Evolutionary conservation across 2,797 vertebrate genomes (phyloP).

Genomic region (Novumbra hubbsi): DNA sequence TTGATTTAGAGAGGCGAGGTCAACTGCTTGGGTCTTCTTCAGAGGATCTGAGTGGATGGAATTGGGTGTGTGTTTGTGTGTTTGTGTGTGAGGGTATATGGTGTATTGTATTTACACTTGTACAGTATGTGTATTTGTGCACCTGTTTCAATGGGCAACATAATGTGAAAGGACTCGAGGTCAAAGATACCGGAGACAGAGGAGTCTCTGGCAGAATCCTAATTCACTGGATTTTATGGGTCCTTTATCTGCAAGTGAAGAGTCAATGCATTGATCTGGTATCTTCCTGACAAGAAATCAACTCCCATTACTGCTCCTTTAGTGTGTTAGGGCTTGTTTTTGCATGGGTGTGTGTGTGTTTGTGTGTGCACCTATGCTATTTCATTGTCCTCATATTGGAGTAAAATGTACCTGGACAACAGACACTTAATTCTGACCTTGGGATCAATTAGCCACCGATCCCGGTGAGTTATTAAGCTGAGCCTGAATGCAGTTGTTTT

Average conservation of each 20-base stretch:
- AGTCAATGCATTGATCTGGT: background rate
- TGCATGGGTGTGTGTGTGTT: background rate
- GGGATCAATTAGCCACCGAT: too few relatives aligned
- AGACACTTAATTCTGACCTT: too few relatives aligned
- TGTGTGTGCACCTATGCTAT: background rate
- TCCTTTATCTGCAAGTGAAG: background rate
- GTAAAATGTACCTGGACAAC: too few relatives aligned
- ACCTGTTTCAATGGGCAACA: background rate
- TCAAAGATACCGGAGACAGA: background rate
- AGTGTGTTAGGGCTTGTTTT: background rate
- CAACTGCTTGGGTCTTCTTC: background rate
- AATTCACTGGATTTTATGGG: background rate
- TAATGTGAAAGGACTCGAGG: background rate
- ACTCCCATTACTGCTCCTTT: background rate
- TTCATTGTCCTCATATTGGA: background rate
- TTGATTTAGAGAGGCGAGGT: conserved; percentile 41
- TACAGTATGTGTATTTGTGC: background rate
- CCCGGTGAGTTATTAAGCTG: too few relatives aligned
- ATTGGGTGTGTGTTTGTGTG: background rate
- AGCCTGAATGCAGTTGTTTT: too few relatives aligned
- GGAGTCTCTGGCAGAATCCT: background rate
- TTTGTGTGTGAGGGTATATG: background rate
- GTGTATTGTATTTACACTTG: too few relatives aligned
- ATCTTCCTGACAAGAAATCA: background rate
- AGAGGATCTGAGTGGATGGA: background rate